phyloP scores from a whole-genome alignment of 1,140 invertebrate genomes.

The Procambarus virginalis region DNA sequence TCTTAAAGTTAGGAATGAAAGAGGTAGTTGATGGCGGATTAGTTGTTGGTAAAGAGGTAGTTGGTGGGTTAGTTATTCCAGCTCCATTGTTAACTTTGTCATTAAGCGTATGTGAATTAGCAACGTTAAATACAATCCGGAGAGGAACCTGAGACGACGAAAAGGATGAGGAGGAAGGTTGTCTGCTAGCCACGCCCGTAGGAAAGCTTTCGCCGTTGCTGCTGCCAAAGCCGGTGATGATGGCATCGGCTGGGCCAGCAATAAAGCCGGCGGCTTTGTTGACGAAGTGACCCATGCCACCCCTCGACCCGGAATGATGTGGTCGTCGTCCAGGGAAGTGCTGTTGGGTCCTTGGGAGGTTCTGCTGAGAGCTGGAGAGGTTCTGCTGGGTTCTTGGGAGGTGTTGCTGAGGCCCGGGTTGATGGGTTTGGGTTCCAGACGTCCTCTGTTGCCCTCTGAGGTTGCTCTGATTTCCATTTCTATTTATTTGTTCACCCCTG shows the following conservation, averaged over 20 bases:
- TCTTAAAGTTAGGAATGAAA: neutral
- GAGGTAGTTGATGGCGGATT: neutral
- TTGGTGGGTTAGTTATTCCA: constrained; percentile 7
- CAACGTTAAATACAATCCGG: constrained; percentile 15
- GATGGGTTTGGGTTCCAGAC: neutral
- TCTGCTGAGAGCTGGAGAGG: neutral
- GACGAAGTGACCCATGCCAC: constrained; percentile 19
- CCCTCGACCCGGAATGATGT: neutral
- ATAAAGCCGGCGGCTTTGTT: constrained; percentile 31
- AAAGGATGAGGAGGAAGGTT: neutral
- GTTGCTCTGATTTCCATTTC: neutral
- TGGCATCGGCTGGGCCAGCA: constrained; percentile 21
- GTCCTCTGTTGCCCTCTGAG: neutral
- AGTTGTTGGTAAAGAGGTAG: neutral
- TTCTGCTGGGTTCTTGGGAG: neutral
- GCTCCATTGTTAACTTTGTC: neutral
- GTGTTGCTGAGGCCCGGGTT: neutral
- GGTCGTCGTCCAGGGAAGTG: neutral
- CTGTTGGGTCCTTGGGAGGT: neutral
- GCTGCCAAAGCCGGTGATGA: neutral
- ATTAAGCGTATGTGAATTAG: constrained; percentile 36
- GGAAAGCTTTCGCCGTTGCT: neutral
- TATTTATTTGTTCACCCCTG: neutral
- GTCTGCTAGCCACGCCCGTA: neutral
- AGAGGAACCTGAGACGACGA: constrained; percentile 32